A percentile compares a stretch with the other conserved stretches of the same genome.
These are phyloP conservation scores for Heterohyrax brucei DNA, from an alignment of 2,797 vertebrate genomes.

Conservation along the genomic window DNA sequence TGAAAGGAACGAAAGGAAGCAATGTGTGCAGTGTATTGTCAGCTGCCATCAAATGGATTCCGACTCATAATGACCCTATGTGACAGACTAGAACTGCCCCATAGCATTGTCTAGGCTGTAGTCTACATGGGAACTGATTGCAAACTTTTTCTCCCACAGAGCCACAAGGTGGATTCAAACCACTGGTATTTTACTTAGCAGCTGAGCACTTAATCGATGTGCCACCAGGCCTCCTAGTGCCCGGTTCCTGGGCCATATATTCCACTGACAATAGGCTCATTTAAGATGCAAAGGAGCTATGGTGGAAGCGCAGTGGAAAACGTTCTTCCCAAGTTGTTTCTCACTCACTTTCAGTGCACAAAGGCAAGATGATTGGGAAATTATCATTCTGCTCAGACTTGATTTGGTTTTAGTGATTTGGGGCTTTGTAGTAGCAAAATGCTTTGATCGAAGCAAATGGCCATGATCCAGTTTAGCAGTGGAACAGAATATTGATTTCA, in stretches of 20 bases:
- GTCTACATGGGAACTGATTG: too few species aligned
- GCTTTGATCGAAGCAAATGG: background rate
- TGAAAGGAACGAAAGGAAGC: background rate
- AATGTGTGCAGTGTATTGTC: background rate
- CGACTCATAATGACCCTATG: background rate
- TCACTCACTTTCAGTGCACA: background rate
- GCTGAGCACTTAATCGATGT: too few species aligned
- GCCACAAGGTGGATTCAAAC: too few species aligned
- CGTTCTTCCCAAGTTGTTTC: background rate
- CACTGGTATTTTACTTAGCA: too few species aligned
- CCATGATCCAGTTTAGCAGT: background rate
- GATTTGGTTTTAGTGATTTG: background rate
- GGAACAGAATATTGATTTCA: background rate
- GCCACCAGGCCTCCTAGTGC: too few species aligned
- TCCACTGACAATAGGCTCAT: background rate
- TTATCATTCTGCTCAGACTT: background rate
- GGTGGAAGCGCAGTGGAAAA: background rate
- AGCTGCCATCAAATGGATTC: background rate
- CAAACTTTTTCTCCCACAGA: too few species aligned
- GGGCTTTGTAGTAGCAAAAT: background rate
- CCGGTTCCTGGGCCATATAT: background rate
- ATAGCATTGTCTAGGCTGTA: background rate
- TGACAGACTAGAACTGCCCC: background rate
- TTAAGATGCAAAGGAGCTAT: background rate
- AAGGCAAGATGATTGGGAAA: background rate